phyloP scores from a whole-genome alignment of 2,113 vertebrate genomes.

The Neofelis nebulosa region DNA sequence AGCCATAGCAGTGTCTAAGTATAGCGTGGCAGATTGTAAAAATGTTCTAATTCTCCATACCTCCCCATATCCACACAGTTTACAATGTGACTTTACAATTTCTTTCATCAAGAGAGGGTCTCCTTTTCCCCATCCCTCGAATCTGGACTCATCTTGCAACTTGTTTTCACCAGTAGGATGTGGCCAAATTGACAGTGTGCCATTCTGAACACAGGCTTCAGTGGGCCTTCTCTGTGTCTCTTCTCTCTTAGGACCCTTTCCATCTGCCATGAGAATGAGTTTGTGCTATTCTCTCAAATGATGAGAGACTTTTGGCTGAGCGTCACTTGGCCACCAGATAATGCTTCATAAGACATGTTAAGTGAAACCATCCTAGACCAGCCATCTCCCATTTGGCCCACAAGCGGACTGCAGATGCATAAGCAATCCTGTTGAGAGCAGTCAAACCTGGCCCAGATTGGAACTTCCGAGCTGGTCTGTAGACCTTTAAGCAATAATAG shows the following conservation, averaged over 20 bases:
- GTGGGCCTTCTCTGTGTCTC: neutral
- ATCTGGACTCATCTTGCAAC: neutral
- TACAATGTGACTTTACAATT: neutral
- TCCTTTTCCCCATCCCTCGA: neutral
- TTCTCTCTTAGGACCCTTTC: neutral
- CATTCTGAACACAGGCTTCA: neutral
- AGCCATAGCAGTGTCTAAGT: neutral
- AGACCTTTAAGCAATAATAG: neutral
- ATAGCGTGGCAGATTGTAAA: neutral
- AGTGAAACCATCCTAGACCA: neutral
- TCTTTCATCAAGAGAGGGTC: neutral
- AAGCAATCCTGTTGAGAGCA: neutral
- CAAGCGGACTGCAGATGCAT: no score
- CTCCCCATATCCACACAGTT: neutral
- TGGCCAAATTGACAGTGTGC: neutral
- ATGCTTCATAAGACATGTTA: rapidly evolving
- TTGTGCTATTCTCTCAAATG: neutral
- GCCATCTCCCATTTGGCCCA: neutral
- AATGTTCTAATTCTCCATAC: neutral
- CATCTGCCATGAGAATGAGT: neutral
- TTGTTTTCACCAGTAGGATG: neutral
- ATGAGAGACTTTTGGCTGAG: neutral
- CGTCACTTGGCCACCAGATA: neutral
- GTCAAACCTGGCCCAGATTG: neutral
- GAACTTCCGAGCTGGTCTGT: neutral